Conservation (phyloP, 1,140 invertebrate genomes). For the Melanaphis sacchari region DNA sequence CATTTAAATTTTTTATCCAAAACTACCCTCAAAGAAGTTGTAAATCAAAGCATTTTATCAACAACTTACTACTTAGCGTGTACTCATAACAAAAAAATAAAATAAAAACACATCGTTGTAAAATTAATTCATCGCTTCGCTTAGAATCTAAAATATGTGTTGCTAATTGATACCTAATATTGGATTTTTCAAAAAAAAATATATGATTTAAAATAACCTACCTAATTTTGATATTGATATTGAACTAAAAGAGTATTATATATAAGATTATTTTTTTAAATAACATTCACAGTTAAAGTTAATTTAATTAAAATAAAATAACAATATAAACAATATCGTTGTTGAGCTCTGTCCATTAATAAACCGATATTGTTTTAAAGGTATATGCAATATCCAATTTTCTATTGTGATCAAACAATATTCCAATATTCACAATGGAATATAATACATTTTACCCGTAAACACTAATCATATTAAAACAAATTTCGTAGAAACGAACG, state of each 20-base stretch:
- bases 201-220: neutral
- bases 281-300: neutral
- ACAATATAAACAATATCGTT: neutral
- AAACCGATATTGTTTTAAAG: neutral
- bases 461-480: neutral
- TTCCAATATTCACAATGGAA: neutral
- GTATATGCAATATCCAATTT: neutral
- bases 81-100: no score
- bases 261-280: neutral
- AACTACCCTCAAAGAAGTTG: no score
- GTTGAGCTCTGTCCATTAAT: neutral
- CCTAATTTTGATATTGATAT: neutral
- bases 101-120: no score
- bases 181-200: neutral
- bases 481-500: neutral
- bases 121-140: no score
- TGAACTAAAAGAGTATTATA: neutral
- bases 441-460: neutral
- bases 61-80: no score
- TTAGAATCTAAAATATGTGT: no score
- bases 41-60: no score
- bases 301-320: neutral
- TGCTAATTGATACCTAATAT: neutral
- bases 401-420: neutral
- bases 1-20: no score